Base-by-base conservation (phyloP, 2,113 vertebrate species). In the Epinephelus cyanopodus region DNA sequence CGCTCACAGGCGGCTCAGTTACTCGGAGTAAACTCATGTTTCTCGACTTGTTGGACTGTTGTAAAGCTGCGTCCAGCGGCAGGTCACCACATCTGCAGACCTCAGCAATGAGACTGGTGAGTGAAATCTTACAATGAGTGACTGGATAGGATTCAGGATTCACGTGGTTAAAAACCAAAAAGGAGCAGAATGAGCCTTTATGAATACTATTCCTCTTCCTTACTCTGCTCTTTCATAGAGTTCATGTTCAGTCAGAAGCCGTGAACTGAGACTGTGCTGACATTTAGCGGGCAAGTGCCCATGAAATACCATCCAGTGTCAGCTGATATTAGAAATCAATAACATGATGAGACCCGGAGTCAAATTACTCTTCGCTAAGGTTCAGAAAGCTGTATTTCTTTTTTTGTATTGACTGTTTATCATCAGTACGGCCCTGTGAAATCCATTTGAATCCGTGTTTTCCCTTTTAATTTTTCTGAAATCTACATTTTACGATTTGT, bases 261-360 rank as follows among this genome's bases (percentile, higher is more conserved):
- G 70, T 85, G 63, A 83, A 58, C 62, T 56, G 14, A 58, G 66
- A 65, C 33, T 19, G 25, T 9, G 0, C 48, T 88, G 84, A 90
- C 79, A 80, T 90, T 87, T 74, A 82, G 25, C 45, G 12, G 74
- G 62, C 33, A 33, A 78, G 62, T 69, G 53, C 14, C 37, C 56
- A 53, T 75, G 70, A 82, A 85, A 85, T 77, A 74, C 17, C 62
- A 68, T 76, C 50, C 47, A n/a, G 42, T 56, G 47, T 79, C 80
- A 81, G 63, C 48, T 78, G 45, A 47, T 39, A 58, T 82, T 75
- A 80, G 58, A 37, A 81, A 84, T 87, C 74, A 70, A 89, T 82
- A 82, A 45, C 45, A 9, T 11, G 53, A 83, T 64, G 65, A 68
- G 70, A 79, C 78, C 45, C 64, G 50, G 53, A 58, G 67, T 77